A percentile compares a stretch with the other conserved stretches of the same genome.
phyloP scores from a whole-genome alignment of 1,140 invertebrate genomes.

The Diprion similis region DNA sequence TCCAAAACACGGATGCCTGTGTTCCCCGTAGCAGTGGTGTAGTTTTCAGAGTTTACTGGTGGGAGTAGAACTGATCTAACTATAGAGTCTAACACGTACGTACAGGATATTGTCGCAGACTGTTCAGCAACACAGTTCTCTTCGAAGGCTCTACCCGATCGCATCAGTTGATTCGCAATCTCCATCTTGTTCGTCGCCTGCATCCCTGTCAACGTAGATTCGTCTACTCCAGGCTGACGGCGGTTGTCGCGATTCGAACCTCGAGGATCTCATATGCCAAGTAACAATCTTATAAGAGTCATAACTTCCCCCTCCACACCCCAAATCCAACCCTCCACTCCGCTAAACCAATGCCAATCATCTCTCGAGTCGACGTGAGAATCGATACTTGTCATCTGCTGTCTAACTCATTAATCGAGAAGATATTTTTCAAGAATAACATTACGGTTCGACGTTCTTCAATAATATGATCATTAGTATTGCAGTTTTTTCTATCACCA shows the following conservation, averaged over 20 bases:
- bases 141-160: conserved; percentile 52
- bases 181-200: background rate
- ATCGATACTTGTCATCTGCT: no score
- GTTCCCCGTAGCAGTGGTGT: background rate
- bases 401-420: no score
- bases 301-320: conserved; percentile 2
- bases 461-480: no score
- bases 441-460: no score
- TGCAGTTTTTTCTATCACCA: no score
- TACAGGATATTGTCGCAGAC: conserved; percentile 54
- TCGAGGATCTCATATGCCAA: background rate
- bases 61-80: conserved; percentile 52
- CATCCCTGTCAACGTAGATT: conserved; percentile 11
- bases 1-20: conserved; percentile 26
- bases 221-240: background rate
- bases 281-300: conserved; percentile 4
- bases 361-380: no score
- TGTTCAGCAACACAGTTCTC: conserved; percentile 57
- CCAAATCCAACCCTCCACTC: background rate
- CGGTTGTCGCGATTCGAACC: background rate
- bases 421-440: no score
- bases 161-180: conserved; percentile 35
- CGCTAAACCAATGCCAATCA: no score
- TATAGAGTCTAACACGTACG: conserved; percentile 54
- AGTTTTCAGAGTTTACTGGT: conserved; percentile 21